These are phyloP conservation scores for Pontoporia blainvillei DNA, from an alignment of 2,113 vertebrate genomes.

Conservation along the genomic window DNA sequence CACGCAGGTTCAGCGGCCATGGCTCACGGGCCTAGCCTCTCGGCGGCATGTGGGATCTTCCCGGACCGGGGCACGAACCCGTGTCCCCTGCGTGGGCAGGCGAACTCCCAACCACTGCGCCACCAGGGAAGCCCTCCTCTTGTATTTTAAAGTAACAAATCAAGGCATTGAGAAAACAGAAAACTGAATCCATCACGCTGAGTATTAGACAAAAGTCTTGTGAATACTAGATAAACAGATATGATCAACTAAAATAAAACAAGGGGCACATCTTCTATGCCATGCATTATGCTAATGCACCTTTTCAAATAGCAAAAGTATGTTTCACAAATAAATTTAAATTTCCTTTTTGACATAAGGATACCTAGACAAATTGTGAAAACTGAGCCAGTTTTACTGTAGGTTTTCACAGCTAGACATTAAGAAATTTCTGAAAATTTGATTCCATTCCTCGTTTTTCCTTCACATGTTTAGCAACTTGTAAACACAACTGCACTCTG, in stretches of 20 bases:
- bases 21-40: no score
- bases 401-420: neutral
- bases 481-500: neutral
- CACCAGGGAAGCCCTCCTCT: neutral
- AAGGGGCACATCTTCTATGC: neutral
- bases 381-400: neutral
- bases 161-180: neutral
- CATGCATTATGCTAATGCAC: neutral
- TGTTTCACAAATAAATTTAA: neutral
- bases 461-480: slow-evolving; percentile 17
- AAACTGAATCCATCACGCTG: neutral
- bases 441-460: slow-evolving; percentile 8
- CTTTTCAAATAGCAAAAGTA: neutral
- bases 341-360: neutral
- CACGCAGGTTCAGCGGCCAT: rapidly evolving
- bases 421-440: slow-evolving; percentile 15
- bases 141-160: neutral
- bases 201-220: neutral
- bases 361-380: neutral
- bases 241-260: neutral
- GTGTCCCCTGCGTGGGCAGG: no score
- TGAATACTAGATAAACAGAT: neutral
- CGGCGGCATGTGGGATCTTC: no score
- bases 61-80: no score
- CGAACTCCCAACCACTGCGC: no score